phyloP scores from a whole-genome alignment of 2,113 vertebrate species.

The Odobenus rosmarus region DNA sequence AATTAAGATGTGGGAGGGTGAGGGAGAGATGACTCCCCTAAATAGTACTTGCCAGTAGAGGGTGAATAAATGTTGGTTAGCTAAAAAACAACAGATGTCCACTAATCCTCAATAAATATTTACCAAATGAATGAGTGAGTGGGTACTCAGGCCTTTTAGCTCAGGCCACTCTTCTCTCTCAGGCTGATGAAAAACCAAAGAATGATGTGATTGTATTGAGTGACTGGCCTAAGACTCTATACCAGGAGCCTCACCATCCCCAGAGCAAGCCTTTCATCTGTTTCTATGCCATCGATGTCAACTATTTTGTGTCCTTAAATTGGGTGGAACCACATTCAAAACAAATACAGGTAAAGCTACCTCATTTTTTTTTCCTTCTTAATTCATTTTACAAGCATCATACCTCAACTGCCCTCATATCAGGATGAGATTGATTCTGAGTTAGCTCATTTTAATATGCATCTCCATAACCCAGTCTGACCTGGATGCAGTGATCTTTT shows the following conservation, averaged over 20 bases:
- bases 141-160: neutral
- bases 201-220: conserved; percentile 53
- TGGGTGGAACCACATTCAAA: conserved; percentile 53
- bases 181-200: neutral
- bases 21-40: neutral
- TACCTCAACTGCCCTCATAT: neutral
- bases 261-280: conserved; percentile 65
- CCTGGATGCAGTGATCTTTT: neutral
- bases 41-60: neutral
- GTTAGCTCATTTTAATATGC: neutral
- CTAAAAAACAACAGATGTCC: neutral
- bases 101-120: neutral
- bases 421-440: neutral
- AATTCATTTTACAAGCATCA: neutral
- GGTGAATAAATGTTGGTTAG: neutral
- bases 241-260: conserved; percentile 46
- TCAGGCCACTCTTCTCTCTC: neutral
- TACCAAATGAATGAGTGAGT: neutral
- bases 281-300: neutral
- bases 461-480: neutral
- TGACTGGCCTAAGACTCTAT: conserved; percentile 67
- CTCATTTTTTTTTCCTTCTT: neutral
- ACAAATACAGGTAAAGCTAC: conserved; percentile 65
- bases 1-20: neutral
- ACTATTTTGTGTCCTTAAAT: conserved; percentile 75